Conservation (phyloP, 2,888 invertebrate genomes). For the Ellobium chinense region DNA sequence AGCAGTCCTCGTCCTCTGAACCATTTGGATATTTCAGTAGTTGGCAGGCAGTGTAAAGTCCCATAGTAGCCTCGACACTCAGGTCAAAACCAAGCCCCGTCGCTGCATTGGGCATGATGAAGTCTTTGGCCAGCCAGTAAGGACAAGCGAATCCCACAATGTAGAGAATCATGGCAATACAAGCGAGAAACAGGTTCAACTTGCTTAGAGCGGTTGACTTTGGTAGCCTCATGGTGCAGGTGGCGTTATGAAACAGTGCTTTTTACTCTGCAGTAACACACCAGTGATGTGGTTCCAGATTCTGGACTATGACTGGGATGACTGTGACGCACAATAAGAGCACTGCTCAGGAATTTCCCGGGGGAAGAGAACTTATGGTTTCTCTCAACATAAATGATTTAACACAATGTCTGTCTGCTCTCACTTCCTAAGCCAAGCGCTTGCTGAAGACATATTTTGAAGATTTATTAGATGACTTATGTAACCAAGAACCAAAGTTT, state of each 20-base stretch:
- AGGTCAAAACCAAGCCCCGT: background rate
- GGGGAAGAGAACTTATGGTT: too few relatives aligned
- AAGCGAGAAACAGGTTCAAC: background rate
- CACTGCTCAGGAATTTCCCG: background rate
- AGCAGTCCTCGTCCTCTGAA: background rate
- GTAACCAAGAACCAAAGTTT: too few relatives aligned
- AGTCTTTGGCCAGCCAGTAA: conserved; percentile 20
- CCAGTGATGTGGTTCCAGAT: too few relatives aligned
- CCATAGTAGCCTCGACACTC: conserved; percentile 5
- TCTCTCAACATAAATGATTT: too few relatives aligned
- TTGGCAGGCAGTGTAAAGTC: conserved; percentile 19
- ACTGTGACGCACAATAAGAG: too few relatives aligned
- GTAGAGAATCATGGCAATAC: conserved; percentile 16
- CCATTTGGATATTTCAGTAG: background rate
- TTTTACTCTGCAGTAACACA: too few relatives aligned
- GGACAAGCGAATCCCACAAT: conserved; percentile 2
- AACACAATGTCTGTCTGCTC: too few relatives aligned
- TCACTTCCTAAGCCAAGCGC: too few relatives aligned
- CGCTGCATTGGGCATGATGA: background rate
- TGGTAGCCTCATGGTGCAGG: conserved; percentile 5
- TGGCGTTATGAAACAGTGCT: too few relatives aligned
- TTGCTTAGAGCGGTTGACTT: background rate
- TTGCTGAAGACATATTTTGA: too few relatives aligned
- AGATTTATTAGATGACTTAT: too few relatives aligned
- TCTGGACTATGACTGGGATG: background rate